phyloP scores from a whole-genome alignment of 2,797 vertebrate genomes.

The Bovichtus diacanthus region DNA sequence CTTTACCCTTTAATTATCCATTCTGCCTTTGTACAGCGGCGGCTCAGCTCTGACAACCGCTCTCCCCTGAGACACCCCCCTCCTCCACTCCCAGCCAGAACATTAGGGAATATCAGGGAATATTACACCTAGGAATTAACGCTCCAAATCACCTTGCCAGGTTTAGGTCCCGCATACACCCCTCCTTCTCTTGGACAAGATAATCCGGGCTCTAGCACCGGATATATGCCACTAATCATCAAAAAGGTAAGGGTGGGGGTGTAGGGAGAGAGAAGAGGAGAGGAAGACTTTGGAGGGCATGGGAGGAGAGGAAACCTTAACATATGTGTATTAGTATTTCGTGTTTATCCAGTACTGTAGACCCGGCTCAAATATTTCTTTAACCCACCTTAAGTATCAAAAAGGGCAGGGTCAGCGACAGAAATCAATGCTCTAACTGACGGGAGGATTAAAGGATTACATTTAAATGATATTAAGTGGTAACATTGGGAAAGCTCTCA shows the following conservation, averaged over 20 bases:
- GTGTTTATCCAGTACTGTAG: slow-evolving; percentile 42
- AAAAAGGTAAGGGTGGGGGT: slow-evolving; percentile 58
- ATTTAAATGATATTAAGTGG: slow-evolving; percentile 31
- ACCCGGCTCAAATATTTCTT: slow-evolving; percentile 25
- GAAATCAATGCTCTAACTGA: slow-evolving; percentile 20
- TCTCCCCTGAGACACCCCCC: slow-evolving; percentile 74
- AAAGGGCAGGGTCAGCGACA: slow-evolving; percentile 6
- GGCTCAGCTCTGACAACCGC: slow-evolving; percentile 83
- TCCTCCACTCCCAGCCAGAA: slow-evolving; percentile 63
- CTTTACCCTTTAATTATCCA: slow-evolving; percentile 85
- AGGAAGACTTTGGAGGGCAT: slow-evolving; percentile 50
- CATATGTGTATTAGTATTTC: slow-evolving; percentile 31
- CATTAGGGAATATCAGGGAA: slow-evolving; percentile 86
- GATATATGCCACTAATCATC: slow-evolving; percentile 86
- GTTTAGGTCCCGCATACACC: slow-evolving; percentile 77
- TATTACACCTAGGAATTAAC: slow-evolving; percentile 88
- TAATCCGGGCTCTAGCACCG: slow-evolving; percentile 83
- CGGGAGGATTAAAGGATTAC: slow-evolving; percentile 31
- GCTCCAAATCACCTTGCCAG: slow-evolving; percentile 84
- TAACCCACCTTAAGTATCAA: slow-evolving; percentile 4
- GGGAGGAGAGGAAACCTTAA: slow-evolving; percentile 26
- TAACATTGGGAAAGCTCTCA: slow-evolving; percentile 8
- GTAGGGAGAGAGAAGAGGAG: slow-evolving; percentile 24
- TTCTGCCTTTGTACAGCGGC: slow-evolving; percentile 81
- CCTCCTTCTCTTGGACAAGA: slow-evolving; percentile 83